These are phyloP conservation scores for Gambusia affinis DNA, from an alignment of 2,113 vertebrate species.

Conservation along the genomic window DNA sequence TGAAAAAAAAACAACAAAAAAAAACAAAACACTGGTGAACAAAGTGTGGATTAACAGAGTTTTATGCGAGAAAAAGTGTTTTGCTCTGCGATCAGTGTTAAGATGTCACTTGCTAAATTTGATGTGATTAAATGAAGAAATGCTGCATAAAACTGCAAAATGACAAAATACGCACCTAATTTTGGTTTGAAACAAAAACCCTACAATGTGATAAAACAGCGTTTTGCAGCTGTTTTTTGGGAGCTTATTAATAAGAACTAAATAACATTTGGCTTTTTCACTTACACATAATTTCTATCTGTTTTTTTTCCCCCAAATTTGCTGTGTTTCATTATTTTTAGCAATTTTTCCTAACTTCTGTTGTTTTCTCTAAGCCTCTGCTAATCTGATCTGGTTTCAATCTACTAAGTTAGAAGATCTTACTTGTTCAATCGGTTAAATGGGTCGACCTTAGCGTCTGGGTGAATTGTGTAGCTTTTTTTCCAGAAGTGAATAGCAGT, in stretches of 20 bases:
- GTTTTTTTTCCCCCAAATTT: not conserved
- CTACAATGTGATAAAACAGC: not conserved
- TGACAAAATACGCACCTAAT: not conserved
- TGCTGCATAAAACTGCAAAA: not conserved
- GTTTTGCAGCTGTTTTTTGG: not conserved
- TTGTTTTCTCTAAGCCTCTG: not conserved
- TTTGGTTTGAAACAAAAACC: not conserved
- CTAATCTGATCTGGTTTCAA: conserved; percentile 25
- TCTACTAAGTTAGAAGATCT: conserved; percentile 5
- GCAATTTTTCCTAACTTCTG: not conserved
- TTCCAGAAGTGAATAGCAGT: not conserved
- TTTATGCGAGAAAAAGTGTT: conserved; percentile 3
- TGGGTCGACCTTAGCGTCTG: conserved; percentile 40
- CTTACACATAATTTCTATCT: not conserved
- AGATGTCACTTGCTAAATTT: not conserved
- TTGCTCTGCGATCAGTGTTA: conserved; percentile 9
- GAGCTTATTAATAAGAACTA: conserved; percentile 4
- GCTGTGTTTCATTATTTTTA: not conserved
- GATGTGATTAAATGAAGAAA: not conserved
- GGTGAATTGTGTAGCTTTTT: conserved; percentile 45
- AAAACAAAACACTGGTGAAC: not conserved
- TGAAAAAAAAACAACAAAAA: not conserved
- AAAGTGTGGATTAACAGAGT: conserved; percentile 3
- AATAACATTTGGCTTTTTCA: not conserved
- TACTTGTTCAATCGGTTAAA: conserved; percentile 36